Conservation (phyloP, 2,888 invertebrate species). For the Syritta pipiens region DNA sequence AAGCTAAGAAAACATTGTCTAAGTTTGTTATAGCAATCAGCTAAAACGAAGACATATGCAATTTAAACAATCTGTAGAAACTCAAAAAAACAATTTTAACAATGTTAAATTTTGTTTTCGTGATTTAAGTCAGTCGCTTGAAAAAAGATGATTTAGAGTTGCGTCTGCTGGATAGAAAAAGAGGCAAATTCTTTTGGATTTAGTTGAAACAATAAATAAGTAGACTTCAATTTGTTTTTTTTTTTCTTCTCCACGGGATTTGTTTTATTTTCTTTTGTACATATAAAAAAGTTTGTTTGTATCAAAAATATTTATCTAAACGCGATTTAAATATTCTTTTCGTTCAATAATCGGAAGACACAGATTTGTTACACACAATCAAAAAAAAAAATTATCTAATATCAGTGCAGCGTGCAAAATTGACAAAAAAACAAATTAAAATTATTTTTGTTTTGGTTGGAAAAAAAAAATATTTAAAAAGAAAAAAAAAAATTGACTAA, state of each 20-base stretch:
- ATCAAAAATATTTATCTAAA: slow-evolving; percentile 57
- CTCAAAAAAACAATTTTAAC: too few relatives aligned
- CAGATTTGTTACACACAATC: slow-evolving; percentile 14
- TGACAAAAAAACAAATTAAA: slow-evolving; percentile 13
- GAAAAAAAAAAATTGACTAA: slow-evolving; percentile 17
- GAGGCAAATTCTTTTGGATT: too few relatives aligned
- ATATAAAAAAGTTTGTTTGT: slow-evolving; percentile 38
- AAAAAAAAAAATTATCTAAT: slow-evolving; percentile 45
- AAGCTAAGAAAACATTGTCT: too few relatives aligned
- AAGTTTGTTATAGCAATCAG: too few relatives aligned
- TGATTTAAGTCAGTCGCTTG: too few relatives aligned
- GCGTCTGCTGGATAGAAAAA: too few relatives aligned
- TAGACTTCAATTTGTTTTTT: too few relatives aligned
- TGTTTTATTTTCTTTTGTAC: slow-evolving; percentile 41
- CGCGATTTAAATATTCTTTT: slow-evolving; percentile 4
- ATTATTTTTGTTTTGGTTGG: slow-evolving; percentile 8
- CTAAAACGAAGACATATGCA: too few relatives aligned
- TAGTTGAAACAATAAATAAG: not conserved
- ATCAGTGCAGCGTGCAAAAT: slow-evolving; percentile 46
- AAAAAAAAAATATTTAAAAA: slow-evolving; percentile 16
- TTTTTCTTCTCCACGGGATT: slow-evolving; percentile 47
- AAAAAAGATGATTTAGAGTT: too few relatives aligned
- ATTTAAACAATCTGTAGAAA: too few relatives aligned
- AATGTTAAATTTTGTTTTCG: too few relatives aligned
- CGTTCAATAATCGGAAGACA: slow-evolving; percentile 50